Conservation (phyloP, 2,888 invertebrate genomes). For the Dolomedes plantarius region DNA sequence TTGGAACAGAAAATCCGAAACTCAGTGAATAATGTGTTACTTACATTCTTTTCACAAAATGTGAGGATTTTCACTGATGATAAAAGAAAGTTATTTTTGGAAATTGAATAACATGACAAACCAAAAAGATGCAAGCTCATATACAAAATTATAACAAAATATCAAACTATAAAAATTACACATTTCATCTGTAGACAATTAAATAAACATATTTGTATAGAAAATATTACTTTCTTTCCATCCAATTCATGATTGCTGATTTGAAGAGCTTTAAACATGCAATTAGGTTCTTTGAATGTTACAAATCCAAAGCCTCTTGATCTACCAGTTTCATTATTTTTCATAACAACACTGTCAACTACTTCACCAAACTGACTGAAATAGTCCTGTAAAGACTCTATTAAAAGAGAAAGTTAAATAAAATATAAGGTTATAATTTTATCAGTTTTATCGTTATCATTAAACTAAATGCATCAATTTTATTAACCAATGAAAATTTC, state of each 20-base stretch:
- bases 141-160: too few species aligned
- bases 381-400: constrained; percentile 86
- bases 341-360: constrained; percentile 98
- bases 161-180: background rate
- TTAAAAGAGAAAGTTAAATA: background rate
- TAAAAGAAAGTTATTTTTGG: too few species aligned
- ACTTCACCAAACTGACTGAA: constrained; percentile 97
- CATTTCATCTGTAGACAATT: too few species aligned
- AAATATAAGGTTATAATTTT: background rate
- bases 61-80: too few species aligned
- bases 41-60: too few species aligned
- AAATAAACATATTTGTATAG: constrained; percentile 38
- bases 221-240: constrained; percentile 81
- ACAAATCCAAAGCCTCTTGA: constrained; percentile 98
- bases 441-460: too few species aligned
- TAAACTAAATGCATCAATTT: too few species aligned
- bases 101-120: too few species aligned
- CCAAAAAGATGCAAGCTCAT: too few species aligned
- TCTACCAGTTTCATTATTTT: constrained; percentile 96
- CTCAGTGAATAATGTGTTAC: too few species aligned
- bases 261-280: constrained; percentile 92
- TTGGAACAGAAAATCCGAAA: too few species aligned
- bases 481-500: too few species aligned
- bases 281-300: constrained; percentile 93
- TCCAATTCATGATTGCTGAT: constrained; percentile 95